Evolutionary conservation across 2,888 invertebrate genomes (phyloP), one percentile per base, ranked within the genome.

Genomic region (Eupithecia exiguata): DNA sequence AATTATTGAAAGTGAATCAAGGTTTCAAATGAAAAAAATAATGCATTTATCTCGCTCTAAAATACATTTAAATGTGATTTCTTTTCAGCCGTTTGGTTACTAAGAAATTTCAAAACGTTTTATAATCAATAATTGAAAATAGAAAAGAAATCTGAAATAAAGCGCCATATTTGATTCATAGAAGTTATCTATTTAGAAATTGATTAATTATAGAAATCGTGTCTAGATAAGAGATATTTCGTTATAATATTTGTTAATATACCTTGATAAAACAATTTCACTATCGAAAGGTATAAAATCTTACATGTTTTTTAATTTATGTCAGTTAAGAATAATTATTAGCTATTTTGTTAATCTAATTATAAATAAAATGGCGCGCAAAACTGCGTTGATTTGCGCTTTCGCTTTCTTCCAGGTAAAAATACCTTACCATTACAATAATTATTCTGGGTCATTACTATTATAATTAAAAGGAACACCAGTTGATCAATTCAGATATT

Each of bases 331-430:
- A 70, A 38, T 67, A 38, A 58, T 14, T 21, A 40, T 58, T 25
- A 25, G 12, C 40, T 14, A 66, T 40, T 66, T 66, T 40, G 25
- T 25, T 21, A 16, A 40, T 14, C 14, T 40, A 6, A 40, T 30
- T 21, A 1, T 3, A 0, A 49, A 63, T 40, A 72, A 72, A 65
- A 75, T 75, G 75, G 38, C 68, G 65, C 35, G n/a, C 25, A 70
- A 70, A 68, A 68, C 25, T 58, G 58, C 49, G 25, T 18, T 76
- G 0, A 49, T 76, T 16, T 73, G 71, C 25, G 70, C 76, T 53
- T 63, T 76, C n/a, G 76, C 73, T 3, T 43, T 76, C n/a, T 36
- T 76, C 35, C 76, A 76, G 76, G 76, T 76, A 67, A 25, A 21
- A 53, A 53, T 53, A 49, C n/a, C 1, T 49, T 7, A 49, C 1